Percentiles rank a stretch among this genome's conserved stretches.
Conservation (phyloP, 2,113 vertebrate species). For the Etia nguti region DNA sequence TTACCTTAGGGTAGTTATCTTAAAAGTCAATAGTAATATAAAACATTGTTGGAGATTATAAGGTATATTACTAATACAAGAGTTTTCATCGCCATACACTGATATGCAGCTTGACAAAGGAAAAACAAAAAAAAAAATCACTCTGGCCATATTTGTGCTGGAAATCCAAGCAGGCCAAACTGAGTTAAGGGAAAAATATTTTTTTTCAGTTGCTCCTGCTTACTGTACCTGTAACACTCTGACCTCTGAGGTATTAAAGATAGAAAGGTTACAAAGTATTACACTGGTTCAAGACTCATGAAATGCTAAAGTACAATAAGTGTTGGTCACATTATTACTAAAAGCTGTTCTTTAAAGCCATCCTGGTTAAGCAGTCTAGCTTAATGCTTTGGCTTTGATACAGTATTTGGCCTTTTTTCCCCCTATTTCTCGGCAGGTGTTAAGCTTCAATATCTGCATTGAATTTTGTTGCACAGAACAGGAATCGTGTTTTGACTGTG, state of each 20-base stretch:
- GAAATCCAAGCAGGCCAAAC: background rate
- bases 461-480: background rate
- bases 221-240: background rate
- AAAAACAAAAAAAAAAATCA: background rate
- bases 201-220: background rate
- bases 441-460: background rate
- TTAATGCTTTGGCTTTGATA: background rate
- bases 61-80: background rate
- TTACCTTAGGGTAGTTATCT: background rate
- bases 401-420: background rate
- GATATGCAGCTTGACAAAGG: background rate
- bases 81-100: background rate
- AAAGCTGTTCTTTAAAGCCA: background rate
- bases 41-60: background rate
- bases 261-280: background rate
- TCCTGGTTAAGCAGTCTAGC: background rate
- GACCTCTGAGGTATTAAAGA: background rate
- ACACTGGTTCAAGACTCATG: background rate
- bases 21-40: background rate
- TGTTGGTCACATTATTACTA: background rate
- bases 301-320: background rate
- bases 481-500: background rate
- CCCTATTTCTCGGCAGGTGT: background rate
- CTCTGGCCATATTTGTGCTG: background rate
- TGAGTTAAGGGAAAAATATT: background rate